phyloP scores from a whole-genome alignment of 2,797 vertebrate species.

The Gadopsis marmoratus region DNA sequence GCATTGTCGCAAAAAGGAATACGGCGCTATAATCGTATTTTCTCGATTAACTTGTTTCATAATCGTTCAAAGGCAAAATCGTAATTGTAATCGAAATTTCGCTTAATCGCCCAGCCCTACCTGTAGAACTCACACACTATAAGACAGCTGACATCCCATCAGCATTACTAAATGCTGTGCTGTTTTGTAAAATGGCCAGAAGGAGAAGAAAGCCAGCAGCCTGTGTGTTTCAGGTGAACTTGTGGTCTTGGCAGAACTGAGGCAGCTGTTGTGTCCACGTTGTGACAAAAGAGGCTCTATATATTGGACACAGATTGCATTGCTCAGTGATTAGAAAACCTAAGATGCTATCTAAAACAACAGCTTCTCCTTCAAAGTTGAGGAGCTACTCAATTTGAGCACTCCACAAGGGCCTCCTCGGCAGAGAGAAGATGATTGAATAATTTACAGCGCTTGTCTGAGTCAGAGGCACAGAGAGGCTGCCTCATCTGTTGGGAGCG shows the following conservation, averaged over 20 bases:
- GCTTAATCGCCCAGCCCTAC: too few relatives aligned
- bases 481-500: constrained; percentile 22
- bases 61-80: too few relatives aligned
- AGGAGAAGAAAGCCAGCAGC: neutral
- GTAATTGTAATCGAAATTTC: too few relatives aligned
- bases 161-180: neutral
- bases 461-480: neutral
- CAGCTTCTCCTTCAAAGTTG: constrained; percentile 33
- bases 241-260: constrained; percentile 1
- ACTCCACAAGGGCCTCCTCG: constrained; percentile 19
- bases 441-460: constrained; percentile 23
- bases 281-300: constrained; percentile 21
- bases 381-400: constrained; percentile 29
- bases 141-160: neutral
- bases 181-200: constrained; percentile 7
- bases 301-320: constrained; percentile 14
- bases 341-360: constrained; percentile 15
- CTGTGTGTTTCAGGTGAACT: constrained; percentile 10
- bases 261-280: constrained; percentile 21
- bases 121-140: neutral
- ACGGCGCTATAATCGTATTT: too few relatives aligned
- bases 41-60: too few relatives aligned
- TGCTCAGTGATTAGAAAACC: constrained; percentile 15
- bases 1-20: too few relatives aligned
- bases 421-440: constrained; percentile 27